These are phyloP conservation scores for Eudasyphora cyanicolor DNA, from an alignment of 2,888 invertebrate genomes.

Conservation along the genomic window DNA sequence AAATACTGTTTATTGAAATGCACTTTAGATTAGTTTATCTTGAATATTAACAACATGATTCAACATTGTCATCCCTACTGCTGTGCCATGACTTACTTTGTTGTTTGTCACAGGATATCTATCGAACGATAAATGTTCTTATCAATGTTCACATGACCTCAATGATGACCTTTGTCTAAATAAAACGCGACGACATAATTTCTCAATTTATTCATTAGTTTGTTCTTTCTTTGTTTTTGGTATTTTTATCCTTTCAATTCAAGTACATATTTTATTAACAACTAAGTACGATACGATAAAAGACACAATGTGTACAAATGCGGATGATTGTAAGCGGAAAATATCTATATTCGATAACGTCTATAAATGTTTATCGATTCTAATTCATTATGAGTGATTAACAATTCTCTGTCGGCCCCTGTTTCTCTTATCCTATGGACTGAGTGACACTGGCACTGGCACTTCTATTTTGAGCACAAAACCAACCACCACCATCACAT, in stretches of 20 bases:
- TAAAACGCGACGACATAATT: neutral
- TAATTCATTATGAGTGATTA: conserved; percentile 16
- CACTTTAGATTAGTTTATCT: too few relatives aligned
- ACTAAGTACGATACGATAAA: neutral
- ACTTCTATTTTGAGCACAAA: conserved; percentile 13
- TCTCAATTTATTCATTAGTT: neutral
- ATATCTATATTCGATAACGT: conserved; percentile 1
- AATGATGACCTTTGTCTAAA: conserved; percentile 7
- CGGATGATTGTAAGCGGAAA: neutral
- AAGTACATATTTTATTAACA: neutral
- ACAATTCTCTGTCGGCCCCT: neutral
- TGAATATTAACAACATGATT: too few relatives aligned
- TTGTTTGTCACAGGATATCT: too few relatives aligned
- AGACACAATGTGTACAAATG: neutral
- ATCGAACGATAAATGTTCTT: too few relatives aligned
- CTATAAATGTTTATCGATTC: neutral
- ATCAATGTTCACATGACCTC: conserved; percentile 20
- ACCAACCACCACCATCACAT: neutral
- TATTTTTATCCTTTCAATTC: neutral
- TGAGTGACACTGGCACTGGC: neutral
- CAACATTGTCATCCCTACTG: too few relatives aligned
- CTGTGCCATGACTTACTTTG: too few relatives aligned
- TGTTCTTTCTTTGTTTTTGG: neutral
- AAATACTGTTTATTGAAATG: too few relatives aligned
- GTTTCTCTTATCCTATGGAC: neutral